Percentiles rank a stretch among this genome's conserved stretches.
phyloP scores from a whole-genome alignment of 2,888 invertebrate genomes.

The Dusona sp. region DNA sequence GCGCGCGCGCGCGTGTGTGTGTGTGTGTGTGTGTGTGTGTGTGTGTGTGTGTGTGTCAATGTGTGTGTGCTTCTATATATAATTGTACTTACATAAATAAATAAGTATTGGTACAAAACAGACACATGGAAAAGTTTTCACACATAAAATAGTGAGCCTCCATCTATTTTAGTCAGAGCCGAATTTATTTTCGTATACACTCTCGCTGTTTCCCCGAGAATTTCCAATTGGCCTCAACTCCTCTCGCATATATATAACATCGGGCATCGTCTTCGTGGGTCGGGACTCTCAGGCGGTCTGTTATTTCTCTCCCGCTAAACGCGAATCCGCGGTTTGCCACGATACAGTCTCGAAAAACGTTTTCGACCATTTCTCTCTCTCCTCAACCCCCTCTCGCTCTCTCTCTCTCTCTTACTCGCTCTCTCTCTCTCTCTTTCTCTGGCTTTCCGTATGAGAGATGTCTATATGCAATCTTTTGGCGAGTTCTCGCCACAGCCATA shows the following conservation, averaged over 20 bases:
- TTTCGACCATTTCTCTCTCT: constrained; percentile 20
- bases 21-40: constrained; percentile 11
- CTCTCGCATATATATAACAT: constrained; percentile 9
- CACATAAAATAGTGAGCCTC: constrained; percentile 76
- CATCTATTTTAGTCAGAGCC: constrained; percentile 75
- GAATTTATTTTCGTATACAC: constrained; percentile 76
- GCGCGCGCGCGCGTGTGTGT: not conserved
- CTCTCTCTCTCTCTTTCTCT: constrained; percentile 1
- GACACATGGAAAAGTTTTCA: constrained; percentile 67
- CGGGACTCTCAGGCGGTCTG: constrained; percentile 23
- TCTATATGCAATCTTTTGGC: constrained; percentile 37
- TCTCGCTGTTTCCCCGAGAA: constrained; percentile 69
- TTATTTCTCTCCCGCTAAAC: constrained; percentile 46
- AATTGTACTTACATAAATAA: not conserved
- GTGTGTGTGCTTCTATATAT: not conserved
- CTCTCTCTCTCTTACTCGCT: not conserved
- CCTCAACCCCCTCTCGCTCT: not conserved
- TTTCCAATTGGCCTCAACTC: constrained; percentile 67
- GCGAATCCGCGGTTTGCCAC: constrained; percentile 25
- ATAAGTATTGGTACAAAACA: constrained; percentile 38
- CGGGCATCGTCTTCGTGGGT: constrained; percentile 21
- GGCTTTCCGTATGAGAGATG: constrained; percentile 5
- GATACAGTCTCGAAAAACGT: constrained; percentile 47
- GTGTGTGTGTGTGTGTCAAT: not conserved
- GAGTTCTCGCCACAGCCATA: constrained; percentile 36